Evolutionary conservation across 2,888 invertebrate genomes (phyloP), one percentile per base, ranked within the genome.

Genomic region (Ethmia dodecea): DNA sequence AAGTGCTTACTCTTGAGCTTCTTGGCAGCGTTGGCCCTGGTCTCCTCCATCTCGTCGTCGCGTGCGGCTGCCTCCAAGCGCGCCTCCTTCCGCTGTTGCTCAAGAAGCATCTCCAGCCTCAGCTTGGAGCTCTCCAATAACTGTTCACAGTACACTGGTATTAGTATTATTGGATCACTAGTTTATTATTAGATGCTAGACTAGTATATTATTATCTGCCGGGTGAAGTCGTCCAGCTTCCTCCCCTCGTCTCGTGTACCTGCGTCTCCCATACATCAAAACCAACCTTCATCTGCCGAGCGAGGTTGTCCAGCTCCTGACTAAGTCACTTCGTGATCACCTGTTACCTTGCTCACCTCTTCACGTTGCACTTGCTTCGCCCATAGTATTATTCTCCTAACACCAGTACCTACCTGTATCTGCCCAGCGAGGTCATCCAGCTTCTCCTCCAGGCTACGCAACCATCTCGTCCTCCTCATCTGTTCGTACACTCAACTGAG

Each of bases 391-490:
- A n/a, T n/a, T n/a, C n/a, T n/a, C n/a, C n/a, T n/a, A n/a, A n/a
- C n/a, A n/a, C n/a, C n/a, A n/a, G n/a, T n/a, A n/a, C n/a, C n/a
- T n/a, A 86, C 86, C 73, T 91, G 92, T 59, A 95, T 93, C 79
- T 95, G 94, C 3, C 96, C 97, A 2, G 97, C 97, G 64, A 97
- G 89, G 66, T 99, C 98, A 63, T 98, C 98, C 33, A 98, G 86
- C 71, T 98, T 98, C 68, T 98, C 98, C 66, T n/a, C n/a, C n/a
- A n/a, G n/a, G n/a, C n/a, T n/a, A n/a, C n/a, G n/a, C n/a, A n/a
- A n/a, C n/a, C n/a, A n/a, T n/a, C n/a, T n/a, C n/a, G n/a, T n/a
- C n/a, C n/a, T n/a, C n/a, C n/a, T n/a, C n/a, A n/a, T n/a, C n/a
- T n/a, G n/a, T n/a, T n/a, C n/a, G n/a, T n/a, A n/a, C n/a, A n/a